A percentile compares a stretch with the other conserved stretches of the same genome.
Conservation (phyloP, 2,888 invertebrate species). For the Tholera decimalis region DNA sequence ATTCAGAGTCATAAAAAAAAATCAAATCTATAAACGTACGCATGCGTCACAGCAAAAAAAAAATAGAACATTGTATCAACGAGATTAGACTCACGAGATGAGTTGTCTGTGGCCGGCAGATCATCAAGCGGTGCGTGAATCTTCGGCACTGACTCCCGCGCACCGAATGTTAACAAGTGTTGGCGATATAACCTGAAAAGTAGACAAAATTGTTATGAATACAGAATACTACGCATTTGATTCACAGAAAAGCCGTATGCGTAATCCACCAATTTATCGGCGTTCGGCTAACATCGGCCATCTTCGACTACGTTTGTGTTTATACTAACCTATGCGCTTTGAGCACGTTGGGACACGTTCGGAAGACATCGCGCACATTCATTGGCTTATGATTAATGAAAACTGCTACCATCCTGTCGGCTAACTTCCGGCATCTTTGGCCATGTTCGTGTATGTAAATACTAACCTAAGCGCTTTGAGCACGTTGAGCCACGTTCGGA, state of each 20-base stretch:
- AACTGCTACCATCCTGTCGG: too few species aligned
- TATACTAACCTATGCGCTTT: too few species aligned
- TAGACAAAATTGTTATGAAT: neutral
- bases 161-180: slow-evolving; percentile 93
- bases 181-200: slow-evolving; percentile 93
- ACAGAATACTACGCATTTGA: too few species aligned
- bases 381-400: too few species aligned
- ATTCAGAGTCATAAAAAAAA: slow-evolving; percentile 4
- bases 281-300: too few species aligned
- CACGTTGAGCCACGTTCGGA: neutral
- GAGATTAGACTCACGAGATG: slow-evolving; percentile 80
- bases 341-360: too few species aligned
- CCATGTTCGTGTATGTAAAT: neutral
- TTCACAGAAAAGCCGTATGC: too few species aligned
- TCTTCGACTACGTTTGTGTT: too few species aligned
- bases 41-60: slow-evolving; percentile 42
- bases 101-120: slow-evolving; percentile 80
- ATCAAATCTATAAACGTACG: slow-evolving; percentile 2
- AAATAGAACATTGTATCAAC: neutral
- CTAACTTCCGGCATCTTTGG: too few species aligned
- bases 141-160: slow-evolving; percentile 87
- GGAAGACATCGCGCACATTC: neutral
- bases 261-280: too few species aligned
- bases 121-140: slow-evolving; percentile 85
- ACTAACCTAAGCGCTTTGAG: slow-evolving; percentile 92